Evolutionary conservation across 2,797 vertebrate genomes (phyloP), one percentile per base, ranked within the genome.

Genomic region (Acanthiza pusilla): DNA sequence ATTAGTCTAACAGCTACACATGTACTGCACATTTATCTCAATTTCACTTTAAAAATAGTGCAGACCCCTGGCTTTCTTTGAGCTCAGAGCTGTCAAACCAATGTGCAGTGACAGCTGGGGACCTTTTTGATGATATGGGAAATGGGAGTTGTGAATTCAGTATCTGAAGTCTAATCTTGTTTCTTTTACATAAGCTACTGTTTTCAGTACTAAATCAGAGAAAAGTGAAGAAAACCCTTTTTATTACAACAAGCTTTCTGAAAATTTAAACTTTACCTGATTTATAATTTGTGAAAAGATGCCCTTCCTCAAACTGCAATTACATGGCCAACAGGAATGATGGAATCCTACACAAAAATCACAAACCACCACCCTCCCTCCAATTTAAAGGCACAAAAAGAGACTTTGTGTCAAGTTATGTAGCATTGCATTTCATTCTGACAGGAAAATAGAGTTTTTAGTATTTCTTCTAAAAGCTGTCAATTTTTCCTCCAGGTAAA

Each of bases 1-100:
- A 91, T 93, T 91, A 89, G 81, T 60, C 77, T n/a, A 96, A 74
- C 55, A 82, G 90, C 57, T 87, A 79, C 57, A 73, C 61, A 60
- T 47, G 22, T 34, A 85, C 14, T 73, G 68, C 74, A 63, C 81
- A 83, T 93, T 91, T 80, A 97, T 77, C 75, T 93, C 81, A 53
- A 74, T 76, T 92, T 93, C 81, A 58, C 58, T 80, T 84, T 7
- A 66, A 89, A 92, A 91, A 68, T 10, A 68, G 45, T 9, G 34
- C n/a, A 61, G 65, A 89, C 58, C 78, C 65, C 50, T 38, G 75
- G 18, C 78, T 77, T 86, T 67, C 68, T 65, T 62, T 29, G 36
- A 71, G 77, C 76, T 92, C 81, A 71, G 84, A 65, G n/a, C 54
- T 93, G 92, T 85, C 91, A 80, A 71, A 58, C 51, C 74, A 51